A percentile compares a stretch with the other conserved stretches of the same genome.
Conservation (phyloP, 53 echinoderm and acorn worm species). For the Antedon mediterranea region DNA sequence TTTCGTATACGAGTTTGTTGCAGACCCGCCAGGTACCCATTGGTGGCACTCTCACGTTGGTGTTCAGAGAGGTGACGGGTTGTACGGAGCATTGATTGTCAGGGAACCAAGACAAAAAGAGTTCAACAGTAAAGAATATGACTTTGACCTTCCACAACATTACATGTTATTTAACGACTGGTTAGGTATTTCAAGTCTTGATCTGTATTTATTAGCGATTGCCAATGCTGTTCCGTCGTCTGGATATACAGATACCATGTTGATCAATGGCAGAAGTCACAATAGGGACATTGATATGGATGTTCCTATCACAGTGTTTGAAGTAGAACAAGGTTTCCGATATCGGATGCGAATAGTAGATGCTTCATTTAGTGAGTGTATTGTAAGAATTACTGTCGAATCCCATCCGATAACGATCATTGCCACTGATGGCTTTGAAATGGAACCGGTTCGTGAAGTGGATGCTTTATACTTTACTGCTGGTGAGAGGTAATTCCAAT, state of each 20-base stretch:
- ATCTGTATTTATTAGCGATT: neutral
- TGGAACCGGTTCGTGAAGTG: conserved; percentile 17
- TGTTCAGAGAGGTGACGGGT: neutral
- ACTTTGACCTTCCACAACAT: conserved; percentile 42
- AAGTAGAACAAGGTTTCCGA: conserved; percentile 6
- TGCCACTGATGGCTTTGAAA: conserved; percentile 28
- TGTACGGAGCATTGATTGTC: neutral
- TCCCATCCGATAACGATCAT: conserved; percentile 24
- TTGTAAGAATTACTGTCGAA: conserved; percentile 16
- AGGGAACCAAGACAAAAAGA: neutral
- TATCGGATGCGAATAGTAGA: conserved; percentile 33
- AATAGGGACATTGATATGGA: neutral
- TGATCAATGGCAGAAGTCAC: conserved; percentile 38
- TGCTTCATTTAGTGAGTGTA: conserved; percentile 5
- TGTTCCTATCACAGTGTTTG: conserved; percentile 10
- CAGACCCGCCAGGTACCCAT: neutral
- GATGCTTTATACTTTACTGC: neutral
- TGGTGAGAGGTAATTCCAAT: neutral
- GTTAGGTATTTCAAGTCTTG: conserved; percentile 4
- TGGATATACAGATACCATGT: neutral
- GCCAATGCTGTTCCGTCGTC: neutral
- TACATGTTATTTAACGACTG: conserved; percentile 33
- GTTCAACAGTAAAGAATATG: conserved; percentile 27
- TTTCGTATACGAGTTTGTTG: neutral
- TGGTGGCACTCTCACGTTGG: neutral